phyloP scores from a whole-genome alignment of 2,113 vertebrate species.

The Hymenochirus boettgeri region DNA sequence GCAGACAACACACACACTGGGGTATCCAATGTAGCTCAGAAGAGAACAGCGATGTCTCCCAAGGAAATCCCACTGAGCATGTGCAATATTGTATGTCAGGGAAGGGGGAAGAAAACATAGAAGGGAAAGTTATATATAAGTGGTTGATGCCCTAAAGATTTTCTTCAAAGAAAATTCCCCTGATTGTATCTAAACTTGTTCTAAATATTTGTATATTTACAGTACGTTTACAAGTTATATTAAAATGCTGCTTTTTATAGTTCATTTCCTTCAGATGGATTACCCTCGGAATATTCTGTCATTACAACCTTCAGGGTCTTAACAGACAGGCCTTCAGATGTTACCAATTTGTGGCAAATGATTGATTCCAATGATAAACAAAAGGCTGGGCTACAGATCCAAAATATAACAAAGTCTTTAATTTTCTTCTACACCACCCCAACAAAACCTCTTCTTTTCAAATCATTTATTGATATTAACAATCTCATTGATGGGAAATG shows the following conservation, averaged over 20 bases:
- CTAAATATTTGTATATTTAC: neutral
- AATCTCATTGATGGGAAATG: slow-evolving; percentile 63
- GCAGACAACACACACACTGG: too few species aligned
- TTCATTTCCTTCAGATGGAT: slow-evolving; percentile 58
- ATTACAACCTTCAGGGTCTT: slow-evolving; percentile 62
- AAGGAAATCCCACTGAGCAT: too few species aligned
- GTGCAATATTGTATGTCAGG: too few species aligned
- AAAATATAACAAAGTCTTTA: slow-evolving; percentile 51
- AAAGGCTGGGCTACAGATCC: slow-evolving; percentile 55
- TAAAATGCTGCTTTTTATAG: slow-evolving; percentile 41
- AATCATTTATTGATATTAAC: slow-evolving; percentile 51
- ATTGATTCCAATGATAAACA: slow-evolving; percentile 55
- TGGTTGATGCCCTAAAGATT: too few species aligned
- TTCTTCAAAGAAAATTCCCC: too few species aligned
- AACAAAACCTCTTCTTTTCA: slow-evolving; percentile 48
- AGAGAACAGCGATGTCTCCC: too few species aligned
- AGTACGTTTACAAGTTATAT: neutral
- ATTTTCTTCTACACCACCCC: slow-evolving; percentile 56
- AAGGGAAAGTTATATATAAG: too few species aligned
- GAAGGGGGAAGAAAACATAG: too few species aligned
- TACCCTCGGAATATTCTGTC: slow-evolving; percentile 63
- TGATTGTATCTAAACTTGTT: too few species aligned
- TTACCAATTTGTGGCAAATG: slow-evolving; percentile 69
- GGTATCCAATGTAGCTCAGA: too few species aligned
- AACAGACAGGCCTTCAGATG: slow-evolving; percentile 47